Conservation (phyloP, 2,113 vertebrate species). For the Scartelaos histophorus region DNA sequence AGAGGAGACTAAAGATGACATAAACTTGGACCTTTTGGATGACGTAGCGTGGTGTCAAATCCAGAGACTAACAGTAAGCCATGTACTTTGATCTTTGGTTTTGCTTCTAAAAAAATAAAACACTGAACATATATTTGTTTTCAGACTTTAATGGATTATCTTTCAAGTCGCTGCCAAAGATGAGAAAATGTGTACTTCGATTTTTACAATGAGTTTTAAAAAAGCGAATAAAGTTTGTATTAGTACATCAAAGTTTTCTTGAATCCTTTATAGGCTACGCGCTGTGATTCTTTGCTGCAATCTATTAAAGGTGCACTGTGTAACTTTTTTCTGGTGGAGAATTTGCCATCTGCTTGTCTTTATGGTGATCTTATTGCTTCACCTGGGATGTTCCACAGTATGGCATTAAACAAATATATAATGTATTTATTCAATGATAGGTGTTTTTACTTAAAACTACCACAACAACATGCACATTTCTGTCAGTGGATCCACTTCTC, state of each 20-base stretch:
- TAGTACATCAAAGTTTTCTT: neutral
- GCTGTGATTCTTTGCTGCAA: neutral
- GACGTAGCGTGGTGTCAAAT: conserved; percentile 62
- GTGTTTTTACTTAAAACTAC: too few species aligned
- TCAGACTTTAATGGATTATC: conserved; percentile 55
- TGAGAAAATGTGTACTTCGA: conserved; percentile 16
- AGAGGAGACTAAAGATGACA: conserved; percentile 59
- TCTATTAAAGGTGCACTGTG: neutral
- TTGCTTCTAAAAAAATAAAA: neutral
- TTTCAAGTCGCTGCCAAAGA: conserved; percentile 41
- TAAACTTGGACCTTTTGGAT: conserved; percentile 62
- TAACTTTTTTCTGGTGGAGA: too few species aligned
- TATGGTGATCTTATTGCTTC: too few species aligned
- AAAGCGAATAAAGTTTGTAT: neutral
- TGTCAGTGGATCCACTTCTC: too few species aligned
- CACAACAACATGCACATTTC: too few species aligned
- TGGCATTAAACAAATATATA: too few species aligned
- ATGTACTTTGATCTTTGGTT: neutral
- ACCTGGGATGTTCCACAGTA: too few species aligned
- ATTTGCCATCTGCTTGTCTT: too few species aligned
- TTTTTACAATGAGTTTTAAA: neutral
- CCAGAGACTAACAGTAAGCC: conserved; percentile 50
- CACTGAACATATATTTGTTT: neutral
- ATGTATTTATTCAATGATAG: too few species aligned
- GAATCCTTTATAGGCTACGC: neutral